A percentile compares a stretch with the other conserved stretches of the same genome.
Evolutionary conservation across 2,113 vertebrate genomes (phyloP).

Genomic region (Entelurus aequoreus): DNA sequence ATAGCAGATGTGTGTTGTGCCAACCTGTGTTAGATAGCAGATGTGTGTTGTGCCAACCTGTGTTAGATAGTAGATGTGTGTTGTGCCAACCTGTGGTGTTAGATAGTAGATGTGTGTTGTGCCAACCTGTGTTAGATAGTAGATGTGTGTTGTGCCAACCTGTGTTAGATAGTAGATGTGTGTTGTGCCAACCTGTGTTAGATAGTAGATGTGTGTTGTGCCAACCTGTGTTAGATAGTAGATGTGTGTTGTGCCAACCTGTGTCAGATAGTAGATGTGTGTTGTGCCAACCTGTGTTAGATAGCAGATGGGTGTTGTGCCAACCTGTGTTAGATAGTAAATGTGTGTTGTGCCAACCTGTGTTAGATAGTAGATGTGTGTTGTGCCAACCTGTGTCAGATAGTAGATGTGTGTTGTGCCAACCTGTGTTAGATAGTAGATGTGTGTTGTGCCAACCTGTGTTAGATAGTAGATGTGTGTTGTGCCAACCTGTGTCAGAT

Average conservation of each 20-base stretch:
- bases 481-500: conserved; percentile 87
- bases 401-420: conserved; percentile 83
- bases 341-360: conserved; percentile 86
- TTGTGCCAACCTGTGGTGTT: conserved; percentile 87
- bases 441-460: conserved; percentile 83
- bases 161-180: conserved; percentile 89
- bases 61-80: conserved; percentile 86
- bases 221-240: conserved; percentile 88
- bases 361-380: conserved; percentile 86
- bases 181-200: conserved; percentile 87
- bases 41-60: conserved; percentile 86
- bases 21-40: conserved; percentile 88
- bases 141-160: conserved; percentile 84
- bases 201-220: conserved; percentile 85
- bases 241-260: conserved; percentile 84
- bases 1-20: conserved; percentile 84
- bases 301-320: conserved; percentile 83
- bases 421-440: conserved; percentile 90
- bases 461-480: conserved; percentile 88
- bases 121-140: conserved; percentile 87
- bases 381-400: conserved; percentile 88
- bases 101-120: conserved; percentile 87
- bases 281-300: conserved; percentile 88
- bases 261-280: conserved; percentile 86
- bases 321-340: conserved; percentile 88